A percentile compares a stretch with the other conserved stretches of the same genome.
Evolutionary conservation across 2,113 vertebrate species (phyloP).

Genomic region (Lagenorhynchus albirostris): DNA sequence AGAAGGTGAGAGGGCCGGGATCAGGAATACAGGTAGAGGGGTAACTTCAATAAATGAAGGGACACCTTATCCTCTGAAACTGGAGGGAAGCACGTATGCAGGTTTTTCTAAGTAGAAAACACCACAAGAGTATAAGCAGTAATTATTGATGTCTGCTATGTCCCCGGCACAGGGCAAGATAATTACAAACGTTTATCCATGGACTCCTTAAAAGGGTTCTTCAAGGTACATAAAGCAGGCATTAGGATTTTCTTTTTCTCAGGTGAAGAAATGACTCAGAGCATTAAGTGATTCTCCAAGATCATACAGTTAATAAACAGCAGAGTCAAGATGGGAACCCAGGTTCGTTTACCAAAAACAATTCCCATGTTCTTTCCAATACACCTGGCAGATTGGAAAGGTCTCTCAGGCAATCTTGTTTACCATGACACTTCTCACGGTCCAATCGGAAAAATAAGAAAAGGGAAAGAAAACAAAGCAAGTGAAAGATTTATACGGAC

Average conservation of each 20-base stretch:
- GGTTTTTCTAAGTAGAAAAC: not conserved
- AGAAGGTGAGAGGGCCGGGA: not conserved
- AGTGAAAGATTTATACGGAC: not conserved
- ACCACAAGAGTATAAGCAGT: not conserved
- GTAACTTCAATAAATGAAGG: not conserved
- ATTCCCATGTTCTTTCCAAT: not conserved
- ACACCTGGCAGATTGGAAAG: not conserved
- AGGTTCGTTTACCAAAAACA: not conserved
- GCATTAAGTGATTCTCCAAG: not conserved
- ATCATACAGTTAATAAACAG: not conserved
- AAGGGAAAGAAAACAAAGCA: not conserved
- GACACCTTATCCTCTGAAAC: not conserved
- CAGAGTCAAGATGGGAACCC: not conserved
- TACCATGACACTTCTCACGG: not conserved
- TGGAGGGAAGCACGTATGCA: not conserved
- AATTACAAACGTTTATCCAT: not conserved
- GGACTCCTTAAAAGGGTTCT: not conserved
- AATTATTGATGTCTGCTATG: too few species aligned
- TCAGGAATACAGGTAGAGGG: not conserved
- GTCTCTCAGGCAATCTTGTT: not conserved
- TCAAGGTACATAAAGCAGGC: not conserved
- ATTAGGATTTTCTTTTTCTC: not conserved
- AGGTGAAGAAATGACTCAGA: not conserved
- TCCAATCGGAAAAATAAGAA: not conserved
- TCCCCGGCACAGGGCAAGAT: not conserved